Percentiles rank a stretch among this genome's conserved stretches.
These are phyloP conservation scores for Phortica magna DNA, from an alignment of 2,888 invertebrate genomes.

Conservation along the genomic window DNA sequence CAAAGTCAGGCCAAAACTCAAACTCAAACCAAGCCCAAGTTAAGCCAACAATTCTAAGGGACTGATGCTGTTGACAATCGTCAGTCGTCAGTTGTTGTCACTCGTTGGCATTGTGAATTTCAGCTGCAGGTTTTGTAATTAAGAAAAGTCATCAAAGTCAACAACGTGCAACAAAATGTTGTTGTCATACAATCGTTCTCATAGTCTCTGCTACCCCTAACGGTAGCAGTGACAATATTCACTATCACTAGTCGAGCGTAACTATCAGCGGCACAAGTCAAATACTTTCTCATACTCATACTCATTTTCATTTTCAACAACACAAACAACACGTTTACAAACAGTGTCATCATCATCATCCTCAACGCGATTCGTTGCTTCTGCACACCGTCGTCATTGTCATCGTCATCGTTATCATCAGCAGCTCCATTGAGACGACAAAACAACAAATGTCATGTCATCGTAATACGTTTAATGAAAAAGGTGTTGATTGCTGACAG, in stretches of 20 bases:
- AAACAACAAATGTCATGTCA: constrained; percentile 31
- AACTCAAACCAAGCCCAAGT: background rate
- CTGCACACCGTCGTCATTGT: background rate
- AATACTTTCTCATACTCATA: constrained; percentile 2
- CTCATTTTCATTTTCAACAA: background rate
- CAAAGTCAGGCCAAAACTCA: background rate
- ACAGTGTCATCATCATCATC: background rate
- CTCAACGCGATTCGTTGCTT: background rate
- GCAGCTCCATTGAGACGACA: constrained; percentile 2
- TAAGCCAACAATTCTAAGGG: no score
- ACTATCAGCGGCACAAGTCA: background rate
- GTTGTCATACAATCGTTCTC: constrained; percentile 18
- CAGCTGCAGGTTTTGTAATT: constrained; percentile 65
- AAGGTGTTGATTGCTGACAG: constrained; percentile 72
- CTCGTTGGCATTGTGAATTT: constrained; percentile 54
- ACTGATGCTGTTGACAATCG: no score
- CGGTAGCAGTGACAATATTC: background rate
- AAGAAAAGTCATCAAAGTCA: constrained; percentile 72
- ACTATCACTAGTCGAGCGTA: constrained; percentile 4
- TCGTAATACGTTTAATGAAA: constrained; percentile 68
- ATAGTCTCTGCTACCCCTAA: background rate
- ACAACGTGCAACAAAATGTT: constrained; percentile 38
- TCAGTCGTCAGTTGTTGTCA: constrained; percentile 4
- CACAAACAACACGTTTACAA: background rate
- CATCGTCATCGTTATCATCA: background rate